Evolutionary conservation across 2,797 vertebrate species (phyloP).

Genomic region (Notolabrus celidotus): DNA sequence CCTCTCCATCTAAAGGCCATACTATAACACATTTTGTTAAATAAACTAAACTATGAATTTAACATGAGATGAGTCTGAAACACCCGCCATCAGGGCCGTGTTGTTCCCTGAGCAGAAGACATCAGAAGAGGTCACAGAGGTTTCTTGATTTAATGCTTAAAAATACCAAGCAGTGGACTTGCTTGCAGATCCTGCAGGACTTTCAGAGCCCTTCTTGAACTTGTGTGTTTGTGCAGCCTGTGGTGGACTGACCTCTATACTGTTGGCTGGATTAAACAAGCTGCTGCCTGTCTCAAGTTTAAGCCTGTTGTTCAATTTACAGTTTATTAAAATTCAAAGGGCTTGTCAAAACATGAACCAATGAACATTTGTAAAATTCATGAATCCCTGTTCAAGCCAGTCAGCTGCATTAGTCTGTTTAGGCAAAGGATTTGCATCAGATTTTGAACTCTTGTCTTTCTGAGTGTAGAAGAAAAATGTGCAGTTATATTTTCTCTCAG

Average conservation of each 20-base stretch:
- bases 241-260: not conserved
- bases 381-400: not conserved
- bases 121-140: conserved; percentile 29
- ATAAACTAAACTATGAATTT: conserved; percentile 20
- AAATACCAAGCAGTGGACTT: not conserved
- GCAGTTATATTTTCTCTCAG: not conserved
- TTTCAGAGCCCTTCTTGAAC: not conserved
- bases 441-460: not conserved
- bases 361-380: not conserved
- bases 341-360: not conserved
- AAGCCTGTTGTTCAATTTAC: not conserved
- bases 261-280: not conserved
- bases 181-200: not conserved
- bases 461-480: not conserved
- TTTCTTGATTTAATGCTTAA: conserved; percentile 8
- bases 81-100: not conserved
- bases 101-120: not conserved
- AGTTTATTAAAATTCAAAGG: not conserved
- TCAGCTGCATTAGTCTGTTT: not conserved
- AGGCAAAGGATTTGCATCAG: not conserved
- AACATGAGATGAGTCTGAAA: conserved; percentile 20
- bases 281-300: not conserved
- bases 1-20: not conserved
- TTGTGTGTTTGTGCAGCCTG: not conserved
- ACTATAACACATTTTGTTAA: not conserved